Evolutionary conservation across 2,113 vertebrate species (phyloP).

Genomic region (Tamias sibiricus): DNA sequence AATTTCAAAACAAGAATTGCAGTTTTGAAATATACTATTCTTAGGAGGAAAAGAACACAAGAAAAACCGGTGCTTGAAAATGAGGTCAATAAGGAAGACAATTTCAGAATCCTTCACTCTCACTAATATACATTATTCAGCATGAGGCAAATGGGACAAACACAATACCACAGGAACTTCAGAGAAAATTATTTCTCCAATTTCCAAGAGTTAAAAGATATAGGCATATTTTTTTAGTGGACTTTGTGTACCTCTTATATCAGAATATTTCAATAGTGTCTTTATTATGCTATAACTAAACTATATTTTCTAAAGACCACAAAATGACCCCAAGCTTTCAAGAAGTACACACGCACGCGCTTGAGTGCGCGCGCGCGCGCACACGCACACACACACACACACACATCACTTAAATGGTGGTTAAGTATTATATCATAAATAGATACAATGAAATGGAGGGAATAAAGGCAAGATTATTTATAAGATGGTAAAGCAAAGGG

Average conservation of each 20-base stretch:
- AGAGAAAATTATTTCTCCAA: constrained; percentile 58
- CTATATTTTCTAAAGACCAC: constrained; percentile 9
- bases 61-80: constrained; percentile 69
- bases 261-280: constrained; percentile 32
- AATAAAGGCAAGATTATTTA: neutral
- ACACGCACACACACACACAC: neutral
- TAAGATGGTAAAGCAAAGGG: neutral
- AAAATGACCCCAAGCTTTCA: constrained; percentile 23
- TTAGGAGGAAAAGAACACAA: constrained; percentile 46
- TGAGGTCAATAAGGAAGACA: constrained; percentile 73
- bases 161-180: neutral
- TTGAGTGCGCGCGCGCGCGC: neutral
- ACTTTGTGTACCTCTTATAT: neutral
- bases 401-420: neutral
- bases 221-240: constrained; percentile 30
- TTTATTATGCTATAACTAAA: constrained; percentile 5
- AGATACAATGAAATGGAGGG: neutral
- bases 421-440: neutral
- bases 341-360: neutral
- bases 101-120: constrained; percentile 58
- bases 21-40: constrained; percentile 70
- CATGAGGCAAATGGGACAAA: constrained; percentile 46
- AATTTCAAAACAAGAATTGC: constrained; percentile 72
- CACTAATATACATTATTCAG: neutral
- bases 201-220: constrained; percentile 28